A percentile compares a stretch with the other conserved stretches of the same genome.
Conservation (phyloP, 92 coral and sea anemone species). For the Umimayanthus kanabou region DNA sequence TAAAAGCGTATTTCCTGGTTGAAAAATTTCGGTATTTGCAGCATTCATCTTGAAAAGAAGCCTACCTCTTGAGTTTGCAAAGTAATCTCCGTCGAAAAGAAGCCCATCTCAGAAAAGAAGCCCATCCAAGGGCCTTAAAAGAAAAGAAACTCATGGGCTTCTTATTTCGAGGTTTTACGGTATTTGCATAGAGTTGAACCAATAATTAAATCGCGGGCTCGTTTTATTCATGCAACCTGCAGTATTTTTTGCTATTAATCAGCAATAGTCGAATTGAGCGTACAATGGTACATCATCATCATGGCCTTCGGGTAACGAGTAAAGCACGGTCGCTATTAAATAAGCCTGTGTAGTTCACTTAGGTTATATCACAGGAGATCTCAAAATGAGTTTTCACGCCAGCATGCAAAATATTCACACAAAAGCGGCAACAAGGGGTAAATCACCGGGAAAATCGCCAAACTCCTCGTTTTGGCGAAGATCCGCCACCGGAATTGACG, state of each 20-base stretch:
- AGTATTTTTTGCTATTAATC: neutral
- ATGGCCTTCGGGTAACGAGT: neutral
- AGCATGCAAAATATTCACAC: constrained; percentile 23
- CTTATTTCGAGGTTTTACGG: no score
- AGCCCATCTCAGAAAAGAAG: no score
- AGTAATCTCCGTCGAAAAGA: no score
- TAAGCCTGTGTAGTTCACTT: neutral
- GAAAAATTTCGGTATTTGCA: no score
- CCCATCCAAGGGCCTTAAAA: no score
- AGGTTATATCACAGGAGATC: neutral
- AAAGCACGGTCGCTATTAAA: neutral
- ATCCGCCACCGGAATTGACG: constrained; percentile 34
- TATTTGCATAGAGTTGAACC: neutral
- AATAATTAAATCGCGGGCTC: constrained; percentile 28
- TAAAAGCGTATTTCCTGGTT: no score
- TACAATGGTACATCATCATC: no score
- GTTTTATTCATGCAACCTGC: neutral
- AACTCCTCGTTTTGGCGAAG: constrained; percentile 33
- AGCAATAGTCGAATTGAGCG: neutral
- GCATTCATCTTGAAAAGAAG: no score
- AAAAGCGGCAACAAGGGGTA: constrained; percentile 2
- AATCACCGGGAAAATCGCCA: constrained; percentile 3
- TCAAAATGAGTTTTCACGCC: constrained; percentile 28
- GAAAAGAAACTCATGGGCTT: no score
- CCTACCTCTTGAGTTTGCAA: no score